Base-by-base conservation (phyloP, 2,888 invertebrate species). In the Willowsia nigromaculata region DNA sequence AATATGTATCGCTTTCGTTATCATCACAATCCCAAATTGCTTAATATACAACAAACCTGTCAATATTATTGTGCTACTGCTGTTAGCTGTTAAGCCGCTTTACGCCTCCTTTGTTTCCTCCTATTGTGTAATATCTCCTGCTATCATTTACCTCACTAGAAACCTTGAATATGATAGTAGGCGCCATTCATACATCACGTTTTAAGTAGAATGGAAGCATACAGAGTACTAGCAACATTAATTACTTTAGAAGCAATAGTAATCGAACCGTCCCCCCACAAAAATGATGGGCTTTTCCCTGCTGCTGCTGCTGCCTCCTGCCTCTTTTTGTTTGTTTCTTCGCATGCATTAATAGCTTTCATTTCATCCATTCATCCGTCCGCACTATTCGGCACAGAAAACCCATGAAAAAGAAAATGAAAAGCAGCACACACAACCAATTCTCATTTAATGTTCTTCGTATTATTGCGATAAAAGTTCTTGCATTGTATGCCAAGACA, bases 311-410 rank as follows among this genome's bases (percentile, higher is more conserved):
- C 18, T 71, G 40, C 40, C n/a, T n/a, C 40, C 18, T 37, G 74
- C 27, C 27, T 59, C 30, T 37, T 11, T 68, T 43, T 71, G 25
- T 43, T 74, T 47, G 25, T 74, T 47, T 43, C 71, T 71, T 74
- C 27, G 25, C 74, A n/a, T 68, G 37, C 37, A 68, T 27, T 47
- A 74, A 74, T 74, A 43, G 47, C 74, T 43, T 40, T 74, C 74
- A 74, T 74, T 74, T 74, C 27, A 25, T 47, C 47, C 43, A 43
- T 33, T 65, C 1, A 74, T 74, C 47, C 40, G 15, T 43, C 15
- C 27, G 13, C 43, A 62, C n/a, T n/a, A n/a, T n/a, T n/a, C n/a
- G n/a, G n/a, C 11, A 62, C 25, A 30, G 5, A 18, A 74, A 27
- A 7, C 68, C 7, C 37, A 33, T 2, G 22, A 68, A 4, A 18